Evolutionary conservation across 2,797 vertebrate genomes (phyloP), one percentile per base, ranked within the genome.

Genomic region (Sebastes diploproa): DNA sequence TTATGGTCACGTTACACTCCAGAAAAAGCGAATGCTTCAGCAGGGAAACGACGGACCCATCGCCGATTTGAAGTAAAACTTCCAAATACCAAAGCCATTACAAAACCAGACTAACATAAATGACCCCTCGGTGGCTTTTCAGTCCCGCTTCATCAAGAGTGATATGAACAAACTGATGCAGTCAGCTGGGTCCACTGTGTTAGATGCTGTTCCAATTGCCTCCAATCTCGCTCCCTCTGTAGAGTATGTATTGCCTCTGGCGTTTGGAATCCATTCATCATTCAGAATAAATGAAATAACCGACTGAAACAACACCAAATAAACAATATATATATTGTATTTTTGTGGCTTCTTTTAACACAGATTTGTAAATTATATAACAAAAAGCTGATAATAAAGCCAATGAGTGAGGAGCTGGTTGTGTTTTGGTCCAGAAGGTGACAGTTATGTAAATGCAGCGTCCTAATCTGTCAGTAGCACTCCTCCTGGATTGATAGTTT

Each of bases 391-490:
- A 30, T 22, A 25, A 60, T 77, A 56, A 71, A 79, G 84, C 13
- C 9, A 52, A 30, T 4, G n/a, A 78, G 25, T 9, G 50, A 73
- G 75, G 63, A 77, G 61, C 29, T 25, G 69, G 66, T 70, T 22
- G n/a, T 29, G 20, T 81, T 68, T 76, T 71, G 65, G 84, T 80
- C 77, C 80, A 77, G 81, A 78, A 84, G 73, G 81, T 91, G 89
- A 89, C 90, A 86, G 81, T 85, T 91, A 89, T 91, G 89, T 71
- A 91, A 91, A 91, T 88, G 80, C 61, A 23, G 79, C 54, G 5
- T 90, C 88, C 85, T 91, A 89, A 91, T 93, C 85, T 88, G 91
- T 91, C 91, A 92, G 80, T 69, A 72, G 69, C 73, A 72, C 82
- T 89, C 72, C 71, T 74, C 56, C 52, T 74, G 68, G 89, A 90